These are phyloP conservation scores for Clanis bilineata DNA, from an alignment of 2,888 invertebrate species.

Conservation along the genomic window DNA sequence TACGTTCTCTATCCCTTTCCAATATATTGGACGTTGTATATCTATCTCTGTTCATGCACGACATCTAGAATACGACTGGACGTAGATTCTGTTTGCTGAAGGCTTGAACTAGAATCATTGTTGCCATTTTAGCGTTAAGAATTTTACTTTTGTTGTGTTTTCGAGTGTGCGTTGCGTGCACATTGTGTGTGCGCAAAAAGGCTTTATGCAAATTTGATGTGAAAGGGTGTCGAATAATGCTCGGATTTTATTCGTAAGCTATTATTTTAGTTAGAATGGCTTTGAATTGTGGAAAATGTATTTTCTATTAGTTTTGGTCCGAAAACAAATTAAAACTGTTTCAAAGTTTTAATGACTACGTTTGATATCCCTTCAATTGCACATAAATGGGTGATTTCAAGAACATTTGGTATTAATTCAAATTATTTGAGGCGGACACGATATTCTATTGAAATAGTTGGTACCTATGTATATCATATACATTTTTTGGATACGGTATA, in stretches of 20 bases:
- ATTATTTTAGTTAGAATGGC: not conserved
- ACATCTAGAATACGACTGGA: conserved; percentile 34
- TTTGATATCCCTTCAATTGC: not conserved
- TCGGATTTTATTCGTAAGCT: conserved; percentile 8
- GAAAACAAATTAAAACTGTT: not conserved
- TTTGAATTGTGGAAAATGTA: not conserved
- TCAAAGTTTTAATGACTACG: not conserved
- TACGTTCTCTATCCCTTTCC: conserved; percentile 21
- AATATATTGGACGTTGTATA: not conserved
- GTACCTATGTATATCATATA: too few relatives aligned
- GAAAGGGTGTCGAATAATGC: conserved; percentile 12
- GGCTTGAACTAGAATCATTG: conserved; percentile 66
- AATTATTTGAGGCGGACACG: too few relatives aligned
- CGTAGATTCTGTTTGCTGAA: conserved; percentile 59
- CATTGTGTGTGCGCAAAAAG: conserved; percentile 12
- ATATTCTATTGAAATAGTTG: too few relatives aligned
- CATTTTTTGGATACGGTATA: too few relatives aligned
- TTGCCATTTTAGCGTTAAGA: conserved; percentile 57
- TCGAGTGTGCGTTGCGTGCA: conserved; percentile 7
- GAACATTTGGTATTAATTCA: too few relatives aligned
- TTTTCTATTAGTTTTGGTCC: not conserved
- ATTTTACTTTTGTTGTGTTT: conserved; percentile 29
- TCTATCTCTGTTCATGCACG: conserved; percentile 46
- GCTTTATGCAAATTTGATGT: conserved; percentile 13
- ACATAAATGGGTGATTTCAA: not conserved